These are phyloP conservation scores for Corythornis leucogaster DNA, from an alignment of 2,797 vertebrate species.

Conservation along the genomic window DNA sequence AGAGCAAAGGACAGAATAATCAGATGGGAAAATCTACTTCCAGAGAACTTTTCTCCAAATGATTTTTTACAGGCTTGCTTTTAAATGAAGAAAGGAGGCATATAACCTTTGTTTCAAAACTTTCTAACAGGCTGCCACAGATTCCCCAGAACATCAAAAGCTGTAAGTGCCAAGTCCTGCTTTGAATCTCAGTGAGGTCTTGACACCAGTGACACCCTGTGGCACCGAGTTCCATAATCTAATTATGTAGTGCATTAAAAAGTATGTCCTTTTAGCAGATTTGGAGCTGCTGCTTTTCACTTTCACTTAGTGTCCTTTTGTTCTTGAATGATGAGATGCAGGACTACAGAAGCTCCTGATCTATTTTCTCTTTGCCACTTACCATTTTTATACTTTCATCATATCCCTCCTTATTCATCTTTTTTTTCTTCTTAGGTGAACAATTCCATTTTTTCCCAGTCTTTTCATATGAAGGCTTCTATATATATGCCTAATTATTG, in stretches of 20 bases:
- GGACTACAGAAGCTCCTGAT: conserved; percentile 47
- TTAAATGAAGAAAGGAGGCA: background rate
- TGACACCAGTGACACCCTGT: conserved; percentile 48
- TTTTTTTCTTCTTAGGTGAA: conserved; percentile 42
- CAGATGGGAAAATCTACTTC: background rate
- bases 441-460: conserved; percentile 1
- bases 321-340: conserved; percentile 49
- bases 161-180: background rate
- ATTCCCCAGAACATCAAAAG: conserved; percentile 14
- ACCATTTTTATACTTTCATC: conserved; percentile 46
- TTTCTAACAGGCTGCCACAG: background rate
- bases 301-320: conserved; percentile 58
- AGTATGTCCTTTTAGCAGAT: conserved; percentile 35
- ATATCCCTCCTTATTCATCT: conserved; percentile 22
- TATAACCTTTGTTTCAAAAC: conserved; percentile 13
- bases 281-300: conserved; percentile 41
- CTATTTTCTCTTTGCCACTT: conserved; percentile 51
- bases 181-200: conserved; percentile 42
- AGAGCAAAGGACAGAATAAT: background rate
- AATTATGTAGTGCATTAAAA: conserved; percentile 50
- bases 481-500: conserved; percentile 35
- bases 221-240: conserved; percentile 45
- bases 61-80: background rate
- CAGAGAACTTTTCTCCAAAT: background rate
- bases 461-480: conserved; percentile 32